Evolutionary conservation across 2,888 invertebrate genomes (phyloP), one percentile per base, ranked within the genome.

Genomic region (Clitarchus hookeri): DNA sequence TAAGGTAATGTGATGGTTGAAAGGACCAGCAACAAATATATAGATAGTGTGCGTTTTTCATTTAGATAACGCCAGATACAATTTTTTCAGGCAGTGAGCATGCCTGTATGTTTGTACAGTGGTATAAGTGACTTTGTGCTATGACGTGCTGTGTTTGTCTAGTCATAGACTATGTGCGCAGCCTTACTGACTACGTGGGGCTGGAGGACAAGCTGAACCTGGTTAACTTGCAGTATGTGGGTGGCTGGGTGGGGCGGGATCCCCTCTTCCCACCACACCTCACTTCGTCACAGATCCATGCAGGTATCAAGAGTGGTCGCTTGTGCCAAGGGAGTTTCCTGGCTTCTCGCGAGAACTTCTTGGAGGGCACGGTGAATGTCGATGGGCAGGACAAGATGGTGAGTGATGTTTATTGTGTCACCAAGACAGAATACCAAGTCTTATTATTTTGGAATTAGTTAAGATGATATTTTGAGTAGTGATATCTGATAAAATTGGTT

Each of bases 291-390:
- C 95, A 96, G 90, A 93, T 99, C 26, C 96, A 97, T 87, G 93
- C 93, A 0, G 98, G 98, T 0, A 94, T 99, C 82, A 95, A 96
- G 89, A 93, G 93, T 87, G 97, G 97, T 0, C 94, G 93, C 88
- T 92, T 96, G 9, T 91, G 95, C 79, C 98, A 93, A 89, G 98
- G 98, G 0, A 94, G 95, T 0, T 97, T 96, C 90, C 93, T 95
- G 90, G 97, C 98, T 0, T 98, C 98, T 0, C 93, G 97, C 85
- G 98, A 98, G 90, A 99, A 99, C 91, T 99, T 97, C 90, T 92
- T 98, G 23, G 99, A 99, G 92, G 99, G 98, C 16, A 95, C 94
- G 87, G 97, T 97, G 13, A 95, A 94, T 91, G 95, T 97, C 1
- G 96, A 96, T 90, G 94, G 95, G 23, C 94, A 94, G 90, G 96